Evolutionary conservation across 2,797 vertebrate genomes (phyloP).

Genomic region (Alca torda): DNA sequence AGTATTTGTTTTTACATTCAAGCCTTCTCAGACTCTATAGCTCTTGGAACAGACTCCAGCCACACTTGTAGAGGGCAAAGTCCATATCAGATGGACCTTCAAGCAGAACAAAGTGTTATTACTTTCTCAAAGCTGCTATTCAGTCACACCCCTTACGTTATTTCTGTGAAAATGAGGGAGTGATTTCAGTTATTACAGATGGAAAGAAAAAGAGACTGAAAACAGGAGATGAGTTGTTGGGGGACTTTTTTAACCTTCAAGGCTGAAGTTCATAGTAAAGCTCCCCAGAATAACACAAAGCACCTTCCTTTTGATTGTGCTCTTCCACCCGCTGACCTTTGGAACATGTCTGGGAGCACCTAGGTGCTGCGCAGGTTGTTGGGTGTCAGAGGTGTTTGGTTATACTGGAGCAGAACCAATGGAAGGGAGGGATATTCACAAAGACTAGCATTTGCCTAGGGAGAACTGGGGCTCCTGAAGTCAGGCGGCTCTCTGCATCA

Average conservation of each 20-base stretch:
- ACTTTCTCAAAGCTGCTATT: slow-evolving; percentile 46
- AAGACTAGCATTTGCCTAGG: neutral
- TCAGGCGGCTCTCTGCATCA: neutral
- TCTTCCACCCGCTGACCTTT: neutral
- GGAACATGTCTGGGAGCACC: neutral
- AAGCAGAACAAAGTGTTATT: slow-evolving; percentile 52
- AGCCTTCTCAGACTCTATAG: slow-evolving; percentile 62
- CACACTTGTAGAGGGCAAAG: slow-evolving; percentile 55
- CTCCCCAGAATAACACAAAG: neutral
- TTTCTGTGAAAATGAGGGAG: slow-evolving; percentile 27
- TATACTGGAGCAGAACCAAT: neutral
- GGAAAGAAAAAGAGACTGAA: neutral
- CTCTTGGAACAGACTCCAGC: slow-evolving; percentile 61
- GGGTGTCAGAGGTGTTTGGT: neutral
- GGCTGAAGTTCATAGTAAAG: neutral
- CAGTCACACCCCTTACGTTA: slow-evolving; percentile 23
- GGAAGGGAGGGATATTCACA: neutral
- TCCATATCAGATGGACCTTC: slow-evolving; percentile 52
- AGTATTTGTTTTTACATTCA: slow-evolving; percentile 75
- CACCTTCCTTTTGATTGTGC: neutral
- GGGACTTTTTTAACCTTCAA: neutral
- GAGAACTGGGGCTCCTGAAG: neutral
- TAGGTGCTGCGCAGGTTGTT: neutral
- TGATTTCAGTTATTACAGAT: neutral
- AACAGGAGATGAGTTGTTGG: neutral